These are phyloP conservation scores for Trachemys scripta DNA, from an alignment of 2,113 vertebrate genomes.

Conservation along the genomic window DNA sequence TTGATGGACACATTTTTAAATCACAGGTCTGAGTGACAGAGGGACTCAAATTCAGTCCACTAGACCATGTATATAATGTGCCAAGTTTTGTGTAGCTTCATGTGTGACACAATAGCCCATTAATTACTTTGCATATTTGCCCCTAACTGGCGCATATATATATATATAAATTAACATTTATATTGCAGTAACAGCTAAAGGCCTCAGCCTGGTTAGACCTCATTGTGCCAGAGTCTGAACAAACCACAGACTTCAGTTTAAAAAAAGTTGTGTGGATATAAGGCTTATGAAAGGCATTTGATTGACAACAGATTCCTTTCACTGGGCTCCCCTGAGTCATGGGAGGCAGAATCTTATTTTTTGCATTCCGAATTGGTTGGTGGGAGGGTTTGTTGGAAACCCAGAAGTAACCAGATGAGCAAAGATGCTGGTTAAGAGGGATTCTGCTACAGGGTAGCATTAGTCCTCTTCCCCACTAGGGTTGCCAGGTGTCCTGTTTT, in stretches of 20 bases:
- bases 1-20: not conserved
- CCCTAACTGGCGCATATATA: constrained; percentile 26
- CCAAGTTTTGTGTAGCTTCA: not conserved
- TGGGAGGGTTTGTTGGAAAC: not conserved
- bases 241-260: constrained; percentile 21
- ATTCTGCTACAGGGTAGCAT: not conserved
- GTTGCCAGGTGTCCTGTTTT: too few relatives aligned
- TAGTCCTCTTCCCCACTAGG: too few relatives aligned
- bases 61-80: rapidly evolving
- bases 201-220: not conserved
- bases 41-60: rapidly evolving
- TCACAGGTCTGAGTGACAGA: not conserved
- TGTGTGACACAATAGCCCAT: not conserved
- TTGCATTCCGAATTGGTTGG: rapidly evolving
- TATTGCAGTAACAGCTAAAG: not conserved
- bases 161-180: not conserved
- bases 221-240: not conserved
- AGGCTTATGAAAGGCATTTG: rapidly evolving
- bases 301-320: rapidly evolving
- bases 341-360: not conserved
- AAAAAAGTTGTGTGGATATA: rapidly evolving
- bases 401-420: rapidly evolving
- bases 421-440: rapidly evolving
- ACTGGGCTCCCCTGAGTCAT: rapidly evolving
- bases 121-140: not conserved